Conservation (phyloP, 2,113 vertebrate genomes). For the Bungarus multicinctus region DNA sequence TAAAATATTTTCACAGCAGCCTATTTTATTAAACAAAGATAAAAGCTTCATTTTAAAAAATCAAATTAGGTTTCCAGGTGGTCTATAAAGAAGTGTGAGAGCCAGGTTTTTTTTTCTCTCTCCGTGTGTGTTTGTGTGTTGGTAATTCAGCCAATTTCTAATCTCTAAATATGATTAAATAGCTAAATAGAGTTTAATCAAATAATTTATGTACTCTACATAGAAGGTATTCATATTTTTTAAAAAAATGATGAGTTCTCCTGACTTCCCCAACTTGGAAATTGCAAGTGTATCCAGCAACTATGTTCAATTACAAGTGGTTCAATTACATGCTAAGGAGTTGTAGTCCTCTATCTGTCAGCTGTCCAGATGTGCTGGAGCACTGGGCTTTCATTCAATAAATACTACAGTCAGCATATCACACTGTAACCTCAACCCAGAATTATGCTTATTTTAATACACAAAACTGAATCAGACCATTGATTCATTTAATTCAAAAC, state of each 20-base stretch:
- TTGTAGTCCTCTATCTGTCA: not conserved
- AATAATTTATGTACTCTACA: not conserved
- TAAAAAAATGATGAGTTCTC: not conserved
- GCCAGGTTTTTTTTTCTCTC: not conserved
- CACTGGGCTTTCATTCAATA: not conserved
- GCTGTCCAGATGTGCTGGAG: not conserved
- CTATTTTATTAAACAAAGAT: not conserved
- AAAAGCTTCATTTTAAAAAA: not conserved
- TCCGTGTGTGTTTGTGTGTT: not conserved
- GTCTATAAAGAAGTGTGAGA: not conserved
- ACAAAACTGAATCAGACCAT: not conserved
- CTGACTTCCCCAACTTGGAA: not conserved
- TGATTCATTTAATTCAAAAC: not conserved
- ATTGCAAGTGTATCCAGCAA: not conserved
- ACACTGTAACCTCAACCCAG: not conserved
- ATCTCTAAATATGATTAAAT: not conserved
- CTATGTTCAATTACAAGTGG: not conserved
- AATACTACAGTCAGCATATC: not conserved
- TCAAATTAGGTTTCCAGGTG: constrained; percentile 17
- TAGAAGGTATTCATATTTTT: not conserved
- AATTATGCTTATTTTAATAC: not conserved
- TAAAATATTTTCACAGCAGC: constrained; percentile 2
- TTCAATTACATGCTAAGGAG: not conserved
- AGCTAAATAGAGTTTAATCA: not conserved
- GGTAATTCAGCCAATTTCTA: not conserved